phyloP scores from a whole-genome alignment of 2,113 vertebrate species.

The Colius striatus region DNA sequence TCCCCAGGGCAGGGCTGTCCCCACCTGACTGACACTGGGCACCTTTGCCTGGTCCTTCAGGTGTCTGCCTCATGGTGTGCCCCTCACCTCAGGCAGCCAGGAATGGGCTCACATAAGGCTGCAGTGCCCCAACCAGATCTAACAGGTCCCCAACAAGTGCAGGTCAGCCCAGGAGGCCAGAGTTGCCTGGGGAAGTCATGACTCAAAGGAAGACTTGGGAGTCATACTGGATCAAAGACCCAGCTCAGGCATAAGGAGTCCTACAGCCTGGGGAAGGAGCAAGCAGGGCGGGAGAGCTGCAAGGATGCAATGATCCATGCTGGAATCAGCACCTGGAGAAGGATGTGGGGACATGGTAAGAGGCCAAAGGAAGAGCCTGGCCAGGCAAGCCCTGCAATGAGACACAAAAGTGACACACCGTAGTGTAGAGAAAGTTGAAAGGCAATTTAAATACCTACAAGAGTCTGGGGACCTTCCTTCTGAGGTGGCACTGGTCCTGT shows the following conservation, averaged over 20 bases:
- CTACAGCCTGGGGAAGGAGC: background rate
- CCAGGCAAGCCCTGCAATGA: background rate
- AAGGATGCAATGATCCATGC: background rate
- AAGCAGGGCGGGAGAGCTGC: background rate
- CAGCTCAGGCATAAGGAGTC: background rate
- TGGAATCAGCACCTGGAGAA: background rate
- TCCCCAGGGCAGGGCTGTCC: fast-evolving
- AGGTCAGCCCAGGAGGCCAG: background rate
- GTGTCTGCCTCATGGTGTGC: background rate
- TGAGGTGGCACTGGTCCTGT: background rate
- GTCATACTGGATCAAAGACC: background rate
- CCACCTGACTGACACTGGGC: fast-evolving
- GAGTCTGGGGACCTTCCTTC: background rate
- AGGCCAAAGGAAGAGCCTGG: background rate
- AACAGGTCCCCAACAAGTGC: fast-evolving
- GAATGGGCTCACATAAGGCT: background rate
- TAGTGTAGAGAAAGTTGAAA: background rate
- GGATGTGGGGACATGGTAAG: background rate
- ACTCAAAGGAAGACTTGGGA: background rate
- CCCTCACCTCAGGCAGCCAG: background rate
- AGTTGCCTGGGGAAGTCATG: background rate
- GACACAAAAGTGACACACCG: background rate
- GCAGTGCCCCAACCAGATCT: background rate
- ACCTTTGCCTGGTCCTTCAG: background rate
- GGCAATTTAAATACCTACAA: background rate